Base-by-base conservation (phyloP, 2,113 vertebrate species). In the Bubo blakistoni region DNA sequence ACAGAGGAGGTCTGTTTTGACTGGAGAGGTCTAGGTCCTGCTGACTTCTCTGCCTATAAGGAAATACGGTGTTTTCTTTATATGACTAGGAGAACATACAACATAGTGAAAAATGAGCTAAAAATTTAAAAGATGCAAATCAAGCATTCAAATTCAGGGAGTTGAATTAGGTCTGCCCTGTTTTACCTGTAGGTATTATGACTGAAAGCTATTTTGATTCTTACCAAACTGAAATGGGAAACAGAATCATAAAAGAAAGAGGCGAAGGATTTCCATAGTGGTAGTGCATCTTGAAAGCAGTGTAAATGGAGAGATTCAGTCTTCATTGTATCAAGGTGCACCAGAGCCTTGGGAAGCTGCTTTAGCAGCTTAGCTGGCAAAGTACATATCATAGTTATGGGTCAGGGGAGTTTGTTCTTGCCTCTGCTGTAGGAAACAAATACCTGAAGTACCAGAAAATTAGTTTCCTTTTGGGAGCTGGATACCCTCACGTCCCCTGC, bases 401-500 rank as follows among this genome's bases (percentile, higher is more conserved):
- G 47, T 34, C 29, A 7, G 18, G 32, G 32, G 13, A 19, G 15
- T 13, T 61, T 85, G 17, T 59, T 77, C 65, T 24, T 51, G 9
- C 21, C 29, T 61, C 29, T 82, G 71, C 34, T 62, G 16, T 30
- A 88, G 46, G 55, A 88, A 91, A 71, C 40, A 66, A 38, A 59
- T 34, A 74, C 17, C 17, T 44, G 81, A n/a, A 72, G 36, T 61
- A 70, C 34, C 12, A 66, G 29, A 34, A 86, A 73, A 57, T 44
- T 0, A 38, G 5, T 55, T 81, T 94, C 32, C n/a, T 91, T 81
- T 26, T 88, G 72, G 19, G 17, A 86, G 19, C 38, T 32, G 38
- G 47, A 26, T 72, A 42, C 11, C 3, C 11, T 82, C 0, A 0
- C 29, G 27, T 80, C 7, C 51, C 26, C 36, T 67, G 27, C 38